A percentile compares a stretch with the other conserved stretches of the same genome.
These are phyloP conservation scores for Malacosoma neustria DNA, from an alignment of 2,888 invertebrate genomes.

Conservation along the genomic window DNA sequence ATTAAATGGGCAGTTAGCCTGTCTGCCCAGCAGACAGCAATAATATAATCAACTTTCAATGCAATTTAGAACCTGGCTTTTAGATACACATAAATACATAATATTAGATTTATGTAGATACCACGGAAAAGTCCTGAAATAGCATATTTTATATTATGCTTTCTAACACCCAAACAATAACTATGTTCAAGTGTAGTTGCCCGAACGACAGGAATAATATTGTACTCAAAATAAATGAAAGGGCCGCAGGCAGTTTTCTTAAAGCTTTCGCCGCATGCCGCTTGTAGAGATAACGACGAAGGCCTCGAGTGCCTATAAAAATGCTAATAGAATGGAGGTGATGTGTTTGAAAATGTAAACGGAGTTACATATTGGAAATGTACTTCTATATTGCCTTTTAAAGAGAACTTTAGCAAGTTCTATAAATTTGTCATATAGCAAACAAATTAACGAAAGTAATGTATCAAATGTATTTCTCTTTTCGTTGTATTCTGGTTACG, in stretches of 20 bases:
- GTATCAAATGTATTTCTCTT: too few species aligned
- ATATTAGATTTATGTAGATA: too few species aligned
- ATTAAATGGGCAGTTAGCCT: too few species aligned
- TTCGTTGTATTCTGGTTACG: too few species aligned
- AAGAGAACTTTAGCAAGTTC: background rate
- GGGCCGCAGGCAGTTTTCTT: slow-evolving; percentile 23
- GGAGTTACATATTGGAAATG: slow-evolving; percentile 10
- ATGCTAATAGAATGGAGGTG: slow-evolving; percentile 50
- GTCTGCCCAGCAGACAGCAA: too few species aligned
- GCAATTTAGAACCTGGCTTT: too few species aligned
- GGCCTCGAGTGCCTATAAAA: slow-evolving; percentile 43
- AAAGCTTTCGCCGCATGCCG: slow-evolving; percentile 13
- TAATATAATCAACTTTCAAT: too few species aligned
- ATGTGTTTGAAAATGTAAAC: slow-evolving; percentile 22
- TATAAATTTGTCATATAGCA: too few species aligned
- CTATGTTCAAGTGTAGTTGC: background rate
- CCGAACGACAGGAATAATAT: slow-evolving; percentile 21
- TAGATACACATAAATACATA: too few species aligned
- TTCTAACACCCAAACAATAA: slow-evolving; percentile 13
- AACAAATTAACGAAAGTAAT: too few species aligned
- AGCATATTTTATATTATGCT: too few species aligned
- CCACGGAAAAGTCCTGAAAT: too few species aligned
- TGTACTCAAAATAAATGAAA: slow-evolving; percentile 28
- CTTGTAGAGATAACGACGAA: slow-evolving; percentile 28
- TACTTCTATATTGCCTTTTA: slow-evolving; percentile 1